Evolutionary conservation across 2,797 vertebrate genomes (phyloP).

Genomic region (Betta splendens): DNA sequence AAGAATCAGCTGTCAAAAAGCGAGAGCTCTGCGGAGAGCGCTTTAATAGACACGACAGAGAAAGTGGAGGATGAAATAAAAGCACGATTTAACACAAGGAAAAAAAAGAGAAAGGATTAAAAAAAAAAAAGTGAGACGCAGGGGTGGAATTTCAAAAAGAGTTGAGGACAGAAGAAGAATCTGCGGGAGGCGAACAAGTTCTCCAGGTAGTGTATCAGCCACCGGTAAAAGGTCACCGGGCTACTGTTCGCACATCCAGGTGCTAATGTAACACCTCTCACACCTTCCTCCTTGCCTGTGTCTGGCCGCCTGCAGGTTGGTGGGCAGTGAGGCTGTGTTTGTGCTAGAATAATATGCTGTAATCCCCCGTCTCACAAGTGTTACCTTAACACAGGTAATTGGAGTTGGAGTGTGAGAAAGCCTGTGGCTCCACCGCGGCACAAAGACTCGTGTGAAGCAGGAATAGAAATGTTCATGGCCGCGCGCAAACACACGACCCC

Average conservation of each 20-base stretch:
- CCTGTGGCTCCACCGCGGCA: slow-evolving; percentile 60
- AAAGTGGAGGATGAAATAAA: slow-evolving; percentile 39
- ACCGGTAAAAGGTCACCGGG: slow-evolving; percentile 78
- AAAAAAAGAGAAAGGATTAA: slow-evolving; percentile 1
- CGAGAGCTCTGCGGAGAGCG: slow-evolving; percentile 29
- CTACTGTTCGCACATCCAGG: slow-evolving; percentile 83
- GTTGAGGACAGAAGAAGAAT: slow-evolving; percentile 45
- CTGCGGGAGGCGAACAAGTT: slow-evolving; percentile 51
- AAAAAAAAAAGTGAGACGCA: slow-evolving; percentile 31
- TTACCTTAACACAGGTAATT: slow-evolving; percentile 80
- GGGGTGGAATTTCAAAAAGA: slow-evolving; percentile 30
- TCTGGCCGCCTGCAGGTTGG: slow-evolving; percentile 71
- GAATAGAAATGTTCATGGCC: slow-evolving; percentile 32
- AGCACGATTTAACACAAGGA: slow-evolving; percentile 19
- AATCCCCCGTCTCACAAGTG: slow-evolving; percentile 73
- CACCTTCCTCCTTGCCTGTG: slow-evolving; percentile 65
- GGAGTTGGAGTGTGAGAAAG: slow-evolving; percentile 71
- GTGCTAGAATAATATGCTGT: slow-evolving; percentile 78
- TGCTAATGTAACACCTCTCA: slow-evolving; percentile 87
- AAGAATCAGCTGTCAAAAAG: slow-evolving; percentile 50
- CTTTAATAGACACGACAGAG: slow-evolving; percentile 27
- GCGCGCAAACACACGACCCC: slow-evolving; percentile 9
- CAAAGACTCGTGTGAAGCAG: slow-evolving; percentile 43
- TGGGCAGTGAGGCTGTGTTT: slow-evolving; percentile 78
- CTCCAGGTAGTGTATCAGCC: slow-evolving; percentile 68